A percentile compares a stretch with the other conserved stretches of the same genome.
phyloP scores from a whole-genome alignment of 2,888 invertebrate genomes.

The Drosophila nr. fundita region DNA sequence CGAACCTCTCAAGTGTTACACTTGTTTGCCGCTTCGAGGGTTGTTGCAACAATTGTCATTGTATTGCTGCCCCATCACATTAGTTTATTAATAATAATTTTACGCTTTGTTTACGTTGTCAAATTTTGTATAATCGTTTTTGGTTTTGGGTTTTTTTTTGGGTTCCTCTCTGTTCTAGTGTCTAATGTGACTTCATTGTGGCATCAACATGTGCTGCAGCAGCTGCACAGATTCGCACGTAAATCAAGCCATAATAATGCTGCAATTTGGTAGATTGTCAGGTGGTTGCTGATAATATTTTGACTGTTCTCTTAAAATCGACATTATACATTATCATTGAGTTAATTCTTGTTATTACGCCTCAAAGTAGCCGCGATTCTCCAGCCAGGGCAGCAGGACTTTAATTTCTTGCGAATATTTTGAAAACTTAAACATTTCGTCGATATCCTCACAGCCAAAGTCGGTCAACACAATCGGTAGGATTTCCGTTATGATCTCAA shows the following conservation, averaged over 20 bases:
- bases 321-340: background rate
- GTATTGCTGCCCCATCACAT: slow-evolving; percentile 42
- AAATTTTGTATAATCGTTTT: slow-evolving; percentile 61
- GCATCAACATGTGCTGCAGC: slow-evolving; percentile 61
- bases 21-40: slow-evolving; percentile 65
- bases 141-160: slow-evolving; percentile 7
- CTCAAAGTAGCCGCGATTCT: slow-evolving; percentile 68
- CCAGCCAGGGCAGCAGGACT: slow-evolving; percentile 66
- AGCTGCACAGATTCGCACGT: slow-evolving; percentile 63
- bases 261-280: slow-evolving; percentile 61
- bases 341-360: background rate
- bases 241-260: slow-evolving; percentile 51
- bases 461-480: slow-evolving; percentile 56
- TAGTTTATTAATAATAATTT: slow-evolving; percentile 79
- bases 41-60: slow-evolving; percentile 62
- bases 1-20: slow-evolving; percentile 47
- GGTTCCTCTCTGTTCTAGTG: slow-evolving; percentile 6
- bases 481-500: slow-evolving; percentile 52
- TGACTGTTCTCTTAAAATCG: background rate
- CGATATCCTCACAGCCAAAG: slow-evolving; percentile 26
- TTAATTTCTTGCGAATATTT: slow-evolving; percentile 48
- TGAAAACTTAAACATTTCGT: slow-evolving; percentile 50
- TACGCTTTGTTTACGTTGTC: slow-evolving; percentile 77
- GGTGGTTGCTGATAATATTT: slow-evolving; percentile 55
- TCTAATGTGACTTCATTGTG: slow-evolving; percentile 58